Evolutionary conservation across 2,888 invertebrate species (phyloP), one percentile per base, ranked within the genome.

Genomic region (Amphipoea lucens): DNA sequence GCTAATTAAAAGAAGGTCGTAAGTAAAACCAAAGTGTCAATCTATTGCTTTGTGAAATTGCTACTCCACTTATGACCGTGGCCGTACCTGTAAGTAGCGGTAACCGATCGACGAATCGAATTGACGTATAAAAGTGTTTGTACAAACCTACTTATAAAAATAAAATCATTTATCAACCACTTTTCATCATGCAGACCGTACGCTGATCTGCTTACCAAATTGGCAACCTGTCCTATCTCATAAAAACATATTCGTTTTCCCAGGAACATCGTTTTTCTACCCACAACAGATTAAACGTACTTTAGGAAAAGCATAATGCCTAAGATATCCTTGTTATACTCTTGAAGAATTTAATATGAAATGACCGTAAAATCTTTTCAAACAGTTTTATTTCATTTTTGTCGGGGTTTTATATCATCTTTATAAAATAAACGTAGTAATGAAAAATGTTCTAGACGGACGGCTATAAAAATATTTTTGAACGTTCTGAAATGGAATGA

Each of bases 311-410:
- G 3, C 1, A 29, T 60, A 1, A 48, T 71, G 63, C 57, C 67
- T 54, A 45, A 40, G 40, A 40, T 65, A 29, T 57, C 70, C 36
- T n/a, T 45, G 42, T 42, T 66, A 48, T 72, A 79, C 29, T 79
- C 60, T 62, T 69, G 63, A 79, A 88, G 70, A 87, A 88, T 81
- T 78, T 79, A 79, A 79, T 88, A 77, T 76, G 36, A 83, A 86
- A 76, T 42, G 54, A 17, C 57, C 48, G 63, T 80, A 63, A 83
- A 88, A 78, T 75, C 72, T 76, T 68, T 83, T n/a, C 17, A n/a
- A 57, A 69, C 60, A 45, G 54, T 79, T 76, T 71, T 75, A 87
- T 87, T 77, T 70, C 6, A 60, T 79, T 76, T 74, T 60, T 29
- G n/a, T 74, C 14, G 29, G 40, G 45, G 42, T 81, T 87, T 87